Conservation (phyloP, 2,888 invertebrate genomes). For the Dromius quadrimaculatus region DNA sequence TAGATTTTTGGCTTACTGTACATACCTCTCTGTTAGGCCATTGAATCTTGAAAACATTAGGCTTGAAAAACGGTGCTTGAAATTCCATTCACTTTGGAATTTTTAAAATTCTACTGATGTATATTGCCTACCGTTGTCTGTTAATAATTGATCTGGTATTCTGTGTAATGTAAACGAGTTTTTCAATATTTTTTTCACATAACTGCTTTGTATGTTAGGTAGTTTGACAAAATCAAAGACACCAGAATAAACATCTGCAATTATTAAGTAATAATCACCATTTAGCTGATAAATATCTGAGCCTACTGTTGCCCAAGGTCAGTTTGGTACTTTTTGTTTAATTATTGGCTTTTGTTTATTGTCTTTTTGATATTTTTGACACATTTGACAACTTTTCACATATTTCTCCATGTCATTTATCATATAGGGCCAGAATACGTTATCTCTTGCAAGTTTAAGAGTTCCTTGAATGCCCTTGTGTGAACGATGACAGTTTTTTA, state of each 20-base stretch:
- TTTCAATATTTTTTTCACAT: constrained; percentile 49
- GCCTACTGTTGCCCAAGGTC: constrained; percentile 1
- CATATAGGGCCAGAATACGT: too few relatives aligned
- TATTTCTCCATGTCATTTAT: too few relatives aligned
- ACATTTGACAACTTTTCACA: neutral
- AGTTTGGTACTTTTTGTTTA: constrained; percentile 1
- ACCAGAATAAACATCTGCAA: constrained; percentile 52
- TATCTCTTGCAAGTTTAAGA: too few relatives aligned
- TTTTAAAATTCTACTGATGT: constrained; percentile 46
- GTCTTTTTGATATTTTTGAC: constrained; percentile 1
- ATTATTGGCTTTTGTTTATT: neutral
- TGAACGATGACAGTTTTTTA: too few relatives aligned
- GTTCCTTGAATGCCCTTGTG: too few relatives aligned
- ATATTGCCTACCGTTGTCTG: constrained; percentile 53
- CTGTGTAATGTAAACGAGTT: constrained; percentile 38
- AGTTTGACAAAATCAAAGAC: constrained; percentile 33
- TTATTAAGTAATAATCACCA: constrained; percentile 47
- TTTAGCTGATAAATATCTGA: constrained; percentile 10
- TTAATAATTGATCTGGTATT: constrained; percentile 43
- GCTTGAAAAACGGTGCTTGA: constrained; percentile 41
- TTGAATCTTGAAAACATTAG: constrained; percentile 52
- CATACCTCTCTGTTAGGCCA: constrained; percentile 53
- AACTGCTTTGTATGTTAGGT: constrained; percentile 47
- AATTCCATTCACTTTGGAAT: constrained; percentile 43
- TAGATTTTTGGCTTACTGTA: constrained; percentile 39